These are phyloP conservation scores for Seira ritae DNA, from an alignment of 2,888 invertebrate genomes.

Conservation along the genomic window DNA sequence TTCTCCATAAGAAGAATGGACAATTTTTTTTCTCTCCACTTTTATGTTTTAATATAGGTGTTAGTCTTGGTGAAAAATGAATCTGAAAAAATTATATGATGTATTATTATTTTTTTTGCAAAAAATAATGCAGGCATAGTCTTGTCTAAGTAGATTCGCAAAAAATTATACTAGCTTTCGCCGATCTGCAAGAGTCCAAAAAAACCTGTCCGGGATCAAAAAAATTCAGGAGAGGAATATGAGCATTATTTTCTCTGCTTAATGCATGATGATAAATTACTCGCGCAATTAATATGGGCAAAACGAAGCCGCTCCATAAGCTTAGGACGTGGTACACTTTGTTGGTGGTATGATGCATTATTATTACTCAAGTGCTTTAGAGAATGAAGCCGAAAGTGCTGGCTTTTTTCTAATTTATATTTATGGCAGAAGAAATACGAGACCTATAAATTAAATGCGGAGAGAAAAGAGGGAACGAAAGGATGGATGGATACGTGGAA, in stretches of 20 bases:
- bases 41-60: no score
- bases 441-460: slow-evolving; percentile 60
- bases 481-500: no score
- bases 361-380: slow-evolving; percentile 27
- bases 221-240: no score
- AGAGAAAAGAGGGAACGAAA: slow-evolving; percentile 26
- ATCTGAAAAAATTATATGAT: no score
- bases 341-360: slow-evolving; percentile 54
- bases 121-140: no score
- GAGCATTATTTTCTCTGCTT: not conserved
- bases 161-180: no score
- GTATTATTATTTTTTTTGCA: no score
- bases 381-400: slow-evolving; percentile 29
- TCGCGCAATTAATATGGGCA: slow-evolving; percentile 48
- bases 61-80: no score
- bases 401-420: slow-evolving; percentile 53
- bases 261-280: slow-evolving; percentile 51
- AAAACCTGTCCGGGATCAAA: no score
- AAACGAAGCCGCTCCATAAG: slow-evolving; percentile 30
- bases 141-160: no score
- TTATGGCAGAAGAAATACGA: slow-evolving; percentile 62
- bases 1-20: not conserved
- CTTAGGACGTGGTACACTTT: slow-evolving; percentile 29
- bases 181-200: no score
- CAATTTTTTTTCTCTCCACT: no score